Conservation (phyloP, 2,797 vertebrate genomes). For the Gallinago stenura region DNA sequence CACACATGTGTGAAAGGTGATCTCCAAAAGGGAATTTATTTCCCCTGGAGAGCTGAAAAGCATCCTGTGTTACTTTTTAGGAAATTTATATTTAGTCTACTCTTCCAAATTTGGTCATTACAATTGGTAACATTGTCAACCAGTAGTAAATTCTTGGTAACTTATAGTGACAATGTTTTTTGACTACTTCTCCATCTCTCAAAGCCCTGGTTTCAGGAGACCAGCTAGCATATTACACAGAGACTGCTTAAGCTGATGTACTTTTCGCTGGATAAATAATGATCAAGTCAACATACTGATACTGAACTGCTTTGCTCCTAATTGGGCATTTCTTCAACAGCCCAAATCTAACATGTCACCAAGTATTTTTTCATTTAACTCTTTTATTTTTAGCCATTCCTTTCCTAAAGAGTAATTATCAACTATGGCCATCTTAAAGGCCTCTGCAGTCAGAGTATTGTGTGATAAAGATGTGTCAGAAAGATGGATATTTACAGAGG, state of each 20-base stretch:
- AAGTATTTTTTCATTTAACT: not conserved
- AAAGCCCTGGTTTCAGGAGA: not conserved
- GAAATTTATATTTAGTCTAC: not conserved
- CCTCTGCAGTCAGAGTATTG: not conserved
- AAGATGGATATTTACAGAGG: not conserved
- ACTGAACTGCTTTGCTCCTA: not conserved
- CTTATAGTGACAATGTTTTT: not conserved
- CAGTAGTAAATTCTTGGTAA: not conserved
- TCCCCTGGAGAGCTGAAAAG: not conserved
- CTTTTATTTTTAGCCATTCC: not conserved
- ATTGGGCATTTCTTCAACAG: not conserved
- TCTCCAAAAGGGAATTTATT: not conserved
- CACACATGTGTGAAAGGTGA: not conserved
- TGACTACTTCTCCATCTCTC: not conserved
- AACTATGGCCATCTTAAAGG: not conserved
- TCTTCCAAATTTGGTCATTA: not conserved
- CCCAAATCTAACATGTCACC: not conserved
- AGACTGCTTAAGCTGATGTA: not conserved
- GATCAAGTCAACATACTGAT: not conserved
- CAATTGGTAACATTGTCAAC: not conserved
- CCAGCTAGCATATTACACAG: not conserved
- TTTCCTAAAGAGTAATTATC: not conserved
- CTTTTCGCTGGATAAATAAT: not conserved
- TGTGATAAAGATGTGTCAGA: not conserved
- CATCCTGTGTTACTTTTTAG: not conserved